phyloP scores from a whole-genome alignment of 2,888 invertebrate species.

The Trichogramma evanescens region DNA sequence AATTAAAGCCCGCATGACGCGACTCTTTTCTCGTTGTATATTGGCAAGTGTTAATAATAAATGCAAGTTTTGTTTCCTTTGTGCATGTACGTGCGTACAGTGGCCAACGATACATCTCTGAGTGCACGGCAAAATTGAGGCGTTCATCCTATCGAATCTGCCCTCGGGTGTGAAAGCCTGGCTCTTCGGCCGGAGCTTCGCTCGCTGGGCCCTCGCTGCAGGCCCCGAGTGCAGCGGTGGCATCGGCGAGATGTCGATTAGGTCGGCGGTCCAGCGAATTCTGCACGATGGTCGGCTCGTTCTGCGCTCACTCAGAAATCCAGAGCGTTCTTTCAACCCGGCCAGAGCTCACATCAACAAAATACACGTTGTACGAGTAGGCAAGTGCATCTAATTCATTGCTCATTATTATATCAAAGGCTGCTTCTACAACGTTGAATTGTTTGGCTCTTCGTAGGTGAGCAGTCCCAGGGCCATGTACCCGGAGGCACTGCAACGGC shows the following conservation, averaged over 20 bases:
- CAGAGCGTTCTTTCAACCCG: constrained; percentile 27
- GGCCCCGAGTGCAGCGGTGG: constrained; percentile 28
- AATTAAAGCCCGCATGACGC: too few species aligned
- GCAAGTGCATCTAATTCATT: constrained; percentile 26
- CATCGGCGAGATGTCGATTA: constrained; percentile 40
- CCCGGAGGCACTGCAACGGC: constrained; percentile 35
- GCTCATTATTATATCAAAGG: neutral
- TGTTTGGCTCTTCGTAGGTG: constrained; percentile 28
- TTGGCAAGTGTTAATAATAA: too few species aligned
- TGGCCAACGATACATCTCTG: neutral
- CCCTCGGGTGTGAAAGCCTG: constrained; percentile 12
- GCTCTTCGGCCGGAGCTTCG: constrained; percentile 24
- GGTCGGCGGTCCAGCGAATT: constrained; percentile 36
- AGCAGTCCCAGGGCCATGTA: constrained; percentile 38
- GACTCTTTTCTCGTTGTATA: too few species aligned
- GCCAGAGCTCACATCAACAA: constrained; percentile 35
- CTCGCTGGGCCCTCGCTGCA: constrained; percentile 38
- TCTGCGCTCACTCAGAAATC: constrained; percentile 34
- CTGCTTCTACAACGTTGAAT: neutral
- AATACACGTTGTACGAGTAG: constrained; percentile 44
- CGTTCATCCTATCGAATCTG: neutral
- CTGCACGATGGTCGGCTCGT: constrained; percentile 42
- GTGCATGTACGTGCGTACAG: neutral
- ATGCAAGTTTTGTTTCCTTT: too few species aligned
- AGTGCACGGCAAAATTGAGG: constrained; percentile 8